Evolutionary conservation across 2,113 vertebrate genomes (phyloP).

Genomic region (Chrysemys picta): DNA sequence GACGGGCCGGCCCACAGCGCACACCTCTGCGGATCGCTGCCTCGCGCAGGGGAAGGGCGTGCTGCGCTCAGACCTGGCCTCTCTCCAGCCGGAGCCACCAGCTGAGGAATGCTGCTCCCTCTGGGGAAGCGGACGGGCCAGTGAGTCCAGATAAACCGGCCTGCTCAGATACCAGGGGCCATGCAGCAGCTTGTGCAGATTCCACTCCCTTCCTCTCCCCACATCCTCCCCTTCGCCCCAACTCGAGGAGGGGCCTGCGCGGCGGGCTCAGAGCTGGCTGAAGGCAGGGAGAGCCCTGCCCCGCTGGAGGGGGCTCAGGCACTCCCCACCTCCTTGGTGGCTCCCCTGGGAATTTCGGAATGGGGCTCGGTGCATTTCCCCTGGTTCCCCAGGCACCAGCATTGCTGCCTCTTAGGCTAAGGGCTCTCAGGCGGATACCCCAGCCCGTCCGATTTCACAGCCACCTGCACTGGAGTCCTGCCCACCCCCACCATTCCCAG

Average conservation of each 20-base stretch:
- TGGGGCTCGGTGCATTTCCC: not conserved
- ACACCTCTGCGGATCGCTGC: not conserved
- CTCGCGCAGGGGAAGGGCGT: not conserved
- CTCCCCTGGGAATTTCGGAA: not conserved
- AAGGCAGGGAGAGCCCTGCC: not conserved
- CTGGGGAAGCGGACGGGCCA: not conserved
- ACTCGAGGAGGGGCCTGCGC: not conserved
- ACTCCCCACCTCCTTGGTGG: not conserved
- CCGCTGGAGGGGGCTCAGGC: not conserved
- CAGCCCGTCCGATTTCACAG: not conserved
- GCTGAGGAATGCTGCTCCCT: not conserved
- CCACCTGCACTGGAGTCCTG: not conserved
- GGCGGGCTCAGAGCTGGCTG: not conserved
- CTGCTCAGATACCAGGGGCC: not conserved
- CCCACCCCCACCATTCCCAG: no score
- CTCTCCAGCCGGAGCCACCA: not conserved
- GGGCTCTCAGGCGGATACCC: no score
- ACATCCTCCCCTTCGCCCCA: not conserved
- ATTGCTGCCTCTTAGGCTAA: not conserved
- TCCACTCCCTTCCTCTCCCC: not conserved
- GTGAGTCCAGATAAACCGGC: conserved; percentile 18
- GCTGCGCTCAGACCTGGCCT: not conserved
- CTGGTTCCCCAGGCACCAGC: not conserved
- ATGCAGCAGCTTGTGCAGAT: not conserved
- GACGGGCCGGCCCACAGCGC: not conserved